These are phyloP conservation scores for Pogoniulus pusillus DNA, from an alignment of 2,797 vertebrate genomes.

Conservation along the genomic window DNA sequence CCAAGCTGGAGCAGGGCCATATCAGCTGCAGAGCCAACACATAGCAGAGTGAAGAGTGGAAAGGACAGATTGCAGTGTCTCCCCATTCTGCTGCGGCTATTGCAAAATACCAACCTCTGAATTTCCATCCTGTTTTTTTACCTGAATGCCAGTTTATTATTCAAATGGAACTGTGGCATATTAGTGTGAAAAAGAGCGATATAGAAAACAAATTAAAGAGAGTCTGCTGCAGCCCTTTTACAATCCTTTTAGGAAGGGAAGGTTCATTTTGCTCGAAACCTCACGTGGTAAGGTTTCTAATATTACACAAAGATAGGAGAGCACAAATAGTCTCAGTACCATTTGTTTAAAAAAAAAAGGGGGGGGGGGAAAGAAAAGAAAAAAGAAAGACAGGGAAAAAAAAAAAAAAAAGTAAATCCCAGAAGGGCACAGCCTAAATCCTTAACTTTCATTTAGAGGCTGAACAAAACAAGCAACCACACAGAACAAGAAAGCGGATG, in stretches of 20 bases:
- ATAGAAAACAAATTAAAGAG: not conserved
- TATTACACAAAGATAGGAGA: not conserved
- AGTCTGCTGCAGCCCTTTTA: not conserved
- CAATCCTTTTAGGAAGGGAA: not conserved
- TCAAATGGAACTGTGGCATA: not conserved
- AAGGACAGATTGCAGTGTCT: constrained; percentile 24
- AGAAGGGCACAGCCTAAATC: not conserved
- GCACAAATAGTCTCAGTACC: not conserved
- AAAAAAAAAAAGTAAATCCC: not conserved
- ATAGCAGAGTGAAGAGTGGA: constrained; percentile 5
- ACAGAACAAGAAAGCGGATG: not conserved
- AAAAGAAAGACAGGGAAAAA: too few relatives aligned
- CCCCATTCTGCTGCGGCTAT: not conserved
- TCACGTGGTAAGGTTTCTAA: not conserved
- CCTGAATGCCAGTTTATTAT: not conserved
- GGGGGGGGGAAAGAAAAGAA: too few relatives aligned
- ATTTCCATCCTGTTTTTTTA: constrained; percentile 17
- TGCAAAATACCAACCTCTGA: constrained; percentile 20
- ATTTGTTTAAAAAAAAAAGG: not conserved
- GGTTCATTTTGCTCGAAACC: not conserved
- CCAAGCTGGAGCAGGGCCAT: constrained; percentile 16
- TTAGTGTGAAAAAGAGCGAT: not conserved
- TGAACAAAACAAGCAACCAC: not conserved
- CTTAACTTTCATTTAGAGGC: not conserved
- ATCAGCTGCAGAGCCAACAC: constrained; percentile 36